phyloP scores from a whole-genome alignment of 2,797 vertebrate genomes.

The Calcarius lapponicus region DNA sequence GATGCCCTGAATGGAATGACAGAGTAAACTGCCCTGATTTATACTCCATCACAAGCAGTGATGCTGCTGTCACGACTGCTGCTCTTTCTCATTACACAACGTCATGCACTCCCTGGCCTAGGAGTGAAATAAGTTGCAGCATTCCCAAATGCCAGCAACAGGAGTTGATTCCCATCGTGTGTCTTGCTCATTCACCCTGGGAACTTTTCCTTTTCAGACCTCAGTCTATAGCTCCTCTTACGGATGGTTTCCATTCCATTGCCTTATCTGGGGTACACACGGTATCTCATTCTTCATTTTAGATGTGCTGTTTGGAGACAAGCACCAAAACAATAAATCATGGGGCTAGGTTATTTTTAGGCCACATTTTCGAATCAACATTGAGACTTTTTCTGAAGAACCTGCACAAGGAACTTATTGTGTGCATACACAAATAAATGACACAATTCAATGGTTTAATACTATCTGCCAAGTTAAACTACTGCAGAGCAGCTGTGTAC shows the following conservation, averaged over 20 bases:
- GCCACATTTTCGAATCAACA: slow-evolving; percentile 59
- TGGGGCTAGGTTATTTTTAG: slow-evolving; percentile 63
- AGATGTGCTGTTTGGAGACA: slow-evolving; percentile 66
- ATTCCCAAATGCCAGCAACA: not conserved
- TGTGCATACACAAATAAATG: slow-evolving; percentile 82
- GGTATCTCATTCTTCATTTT: slow-evolving; percentile 68
- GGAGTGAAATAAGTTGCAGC: not conserved
- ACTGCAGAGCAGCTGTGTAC: slow-evolving; percentile 79
- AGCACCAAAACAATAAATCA: slow-evolving; percentile 74
- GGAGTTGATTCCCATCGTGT: not conserved
- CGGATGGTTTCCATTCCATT: slow-evolving; percentile 33
- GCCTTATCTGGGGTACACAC: slow-evolving; percentile 55
- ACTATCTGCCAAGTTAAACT: slow-evolving; percentile 83
- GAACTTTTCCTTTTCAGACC: slow-evolving; percentile 52
- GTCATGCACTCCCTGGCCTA: not conserved
- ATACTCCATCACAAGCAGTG: slow-evolving; percentile 8
- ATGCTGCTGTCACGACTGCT: not conserved
- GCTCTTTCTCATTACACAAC: slow-evolving; percentile 45
- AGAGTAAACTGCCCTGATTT: slow-evolving; percentile 46
- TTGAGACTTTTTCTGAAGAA: slow-evolving; percentile 69
- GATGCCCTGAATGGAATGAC: slow-evolving; percentile 32
- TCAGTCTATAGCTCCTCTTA: not conserved
- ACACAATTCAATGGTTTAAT: slow-evolving; percentile 79
- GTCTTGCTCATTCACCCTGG: slow-evolving; percentile 27
- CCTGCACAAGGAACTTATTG: slow-evolving; percentile 82